Conservation (phyloP, 2,888 invertebrate genomes). For the Euplagia quadripunctaria region DNA sequence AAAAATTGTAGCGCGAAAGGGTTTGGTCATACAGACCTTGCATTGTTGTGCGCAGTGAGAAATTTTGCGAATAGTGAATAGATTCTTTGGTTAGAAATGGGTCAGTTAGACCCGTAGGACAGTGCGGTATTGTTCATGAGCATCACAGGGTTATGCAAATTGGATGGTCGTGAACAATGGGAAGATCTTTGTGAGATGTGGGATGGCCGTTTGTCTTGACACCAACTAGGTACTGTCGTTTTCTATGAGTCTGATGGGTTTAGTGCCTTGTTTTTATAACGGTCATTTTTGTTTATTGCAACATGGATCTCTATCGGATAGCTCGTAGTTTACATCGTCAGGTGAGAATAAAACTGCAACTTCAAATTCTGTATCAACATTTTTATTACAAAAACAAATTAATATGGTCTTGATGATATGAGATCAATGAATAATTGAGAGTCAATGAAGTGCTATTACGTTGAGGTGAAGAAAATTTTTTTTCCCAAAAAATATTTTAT, state of each 20-base stretch:
- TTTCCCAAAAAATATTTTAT: too few species aligned
- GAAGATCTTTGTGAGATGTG: constrained; percentile 61
- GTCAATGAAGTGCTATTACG: too few species aligned
- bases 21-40: constrained; percentile 70
- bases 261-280: constrained; percentile 30
- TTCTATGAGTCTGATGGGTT: neutral
- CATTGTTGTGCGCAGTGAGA: constrained; percentile 84
- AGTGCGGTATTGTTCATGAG: constrained; percentile 67
- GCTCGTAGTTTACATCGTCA: neutral
- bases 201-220: constrained; percentile 40
- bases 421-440: too few species aligned
- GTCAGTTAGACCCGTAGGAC: constrained; percentile 79
- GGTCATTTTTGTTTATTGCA: constrained; percentile 21
- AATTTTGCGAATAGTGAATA: constrained; percentile 76
- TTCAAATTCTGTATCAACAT: neutral
- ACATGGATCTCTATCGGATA: neutral
- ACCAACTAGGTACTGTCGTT: constrained; percentile 11
- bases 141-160: constrained; percentile 83
- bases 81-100: constrained; percentile 74
- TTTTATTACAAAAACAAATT: neutral
- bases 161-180: constrained; percentile 70
- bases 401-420: too few species aligned
- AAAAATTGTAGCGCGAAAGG: constrained; percentile 80
- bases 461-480: too few species aligned
- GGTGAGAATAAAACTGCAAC: neutral